phyloP scores from a whole-genome alignment of 2,113 vertebrate genomes.

The Sardina pilchardus region DNA sequence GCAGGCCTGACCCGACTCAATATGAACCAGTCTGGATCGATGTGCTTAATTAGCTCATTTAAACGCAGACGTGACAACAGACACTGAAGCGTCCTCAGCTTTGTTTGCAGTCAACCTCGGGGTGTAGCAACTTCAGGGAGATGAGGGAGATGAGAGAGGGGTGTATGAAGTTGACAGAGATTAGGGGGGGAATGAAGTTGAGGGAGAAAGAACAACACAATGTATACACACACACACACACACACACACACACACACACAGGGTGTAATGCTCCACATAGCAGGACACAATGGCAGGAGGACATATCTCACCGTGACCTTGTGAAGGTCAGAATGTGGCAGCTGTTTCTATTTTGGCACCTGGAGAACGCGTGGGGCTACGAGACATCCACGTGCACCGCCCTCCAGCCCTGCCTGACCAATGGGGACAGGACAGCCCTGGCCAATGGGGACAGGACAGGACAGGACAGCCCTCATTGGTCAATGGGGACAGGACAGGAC shows the following conservation, averaged over 20 bases:
- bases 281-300: background rate
- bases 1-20: background rate
- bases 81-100: background rate
- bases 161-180: background rate
- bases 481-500: too few species aligned
- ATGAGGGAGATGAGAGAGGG: too few species aligned
- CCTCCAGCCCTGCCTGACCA: too few species aligned
- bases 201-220: background rate
- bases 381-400: background rate
- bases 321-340: background rate
- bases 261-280: background rate
- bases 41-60: background rate
- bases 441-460: too few species aligned
- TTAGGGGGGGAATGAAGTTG: too few species aligned
- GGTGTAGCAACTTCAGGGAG: too few species aligned
- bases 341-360: background rate
- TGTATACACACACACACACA: background rate
- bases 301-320: background rate
- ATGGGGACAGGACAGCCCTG: too few species aligned
- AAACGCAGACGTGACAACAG: background rate
- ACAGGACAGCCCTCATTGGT: too few species aligned
- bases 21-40: background rate
- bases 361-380: background rate
- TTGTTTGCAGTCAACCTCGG: background rate
- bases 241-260: background rate